A percentile compares a stretch with the other conserved stretches of the same genome.
Conservation (phyloP, 2,113 vertebrate genomes). For the Dasyurus viverrinus region DNA sequence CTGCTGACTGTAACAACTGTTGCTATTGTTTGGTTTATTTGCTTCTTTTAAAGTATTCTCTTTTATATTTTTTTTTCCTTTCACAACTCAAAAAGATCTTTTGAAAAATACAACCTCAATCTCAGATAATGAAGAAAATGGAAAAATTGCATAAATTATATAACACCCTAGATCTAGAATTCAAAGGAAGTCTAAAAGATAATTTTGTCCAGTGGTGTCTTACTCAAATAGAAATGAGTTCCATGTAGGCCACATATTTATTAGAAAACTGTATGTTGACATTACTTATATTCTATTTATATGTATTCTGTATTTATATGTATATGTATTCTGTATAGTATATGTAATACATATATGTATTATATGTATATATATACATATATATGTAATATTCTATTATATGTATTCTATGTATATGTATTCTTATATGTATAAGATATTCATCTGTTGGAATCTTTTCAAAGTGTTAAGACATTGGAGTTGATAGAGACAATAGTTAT, state of each 20-base stretch:
- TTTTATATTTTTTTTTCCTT: neutral
- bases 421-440: too few relatives aligned
- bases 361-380: too few relatives aligned
- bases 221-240: neutral
- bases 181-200: neutral
- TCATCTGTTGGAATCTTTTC: too few relatives aligned
- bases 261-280: neutral
- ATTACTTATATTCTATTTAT: neutral
- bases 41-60: neutral
- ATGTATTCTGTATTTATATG: too few relatives aligned
- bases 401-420: neutral
- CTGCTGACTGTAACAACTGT: neutral
- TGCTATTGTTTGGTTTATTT: too few relatives aligned
- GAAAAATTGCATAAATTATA: neutral
- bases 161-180: neutral
- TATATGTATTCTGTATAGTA: too few relatives aligned
- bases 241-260: neutral
- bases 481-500: too few relatives aligned
- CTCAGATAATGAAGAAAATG: neutral
- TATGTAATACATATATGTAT: too few relatives aligned
- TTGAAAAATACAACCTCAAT: neutral
- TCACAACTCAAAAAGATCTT: neutral
- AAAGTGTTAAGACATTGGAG: too few relatives aligned
- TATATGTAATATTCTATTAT: too few relatives aligned
- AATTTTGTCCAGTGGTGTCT: neutral